Evolutionary conservation across 2,113 vertebrate species (phyloP).

Genomic region (Ifrita kowaldi): DNA sequence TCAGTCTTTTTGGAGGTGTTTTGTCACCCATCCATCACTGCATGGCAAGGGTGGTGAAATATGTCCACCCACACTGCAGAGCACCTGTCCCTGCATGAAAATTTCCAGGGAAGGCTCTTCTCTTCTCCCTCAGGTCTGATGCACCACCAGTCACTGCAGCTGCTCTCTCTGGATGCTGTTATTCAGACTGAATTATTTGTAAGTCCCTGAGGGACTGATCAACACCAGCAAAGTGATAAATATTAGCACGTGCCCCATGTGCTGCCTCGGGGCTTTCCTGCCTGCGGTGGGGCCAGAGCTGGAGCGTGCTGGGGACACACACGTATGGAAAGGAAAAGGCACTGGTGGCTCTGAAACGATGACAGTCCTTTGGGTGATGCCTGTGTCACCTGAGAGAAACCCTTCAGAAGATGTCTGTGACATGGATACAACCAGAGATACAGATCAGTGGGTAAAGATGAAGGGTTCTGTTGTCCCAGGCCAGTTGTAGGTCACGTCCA

Average conservation of each 20-base stretch:
- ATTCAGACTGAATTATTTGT: neutral
- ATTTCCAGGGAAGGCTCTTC: neutral
- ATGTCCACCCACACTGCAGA: neutral
- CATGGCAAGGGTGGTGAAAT: neutral
- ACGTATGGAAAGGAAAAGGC: accelerated
- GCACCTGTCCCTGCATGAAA: neutral
- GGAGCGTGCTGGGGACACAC: neutral
- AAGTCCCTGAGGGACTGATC: neutral
- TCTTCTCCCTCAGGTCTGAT: neutral
- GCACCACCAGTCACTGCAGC: neutral
- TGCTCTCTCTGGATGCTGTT: neutral
- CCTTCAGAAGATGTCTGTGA: neutral
- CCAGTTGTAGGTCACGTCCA: neutral
- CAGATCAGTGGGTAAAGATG: neutral
- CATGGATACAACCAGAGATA: neutral
- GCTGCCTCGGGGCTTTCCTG: neutral
- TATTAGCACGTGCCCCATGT: neutral
- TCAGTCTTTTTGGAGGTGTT: neutral
- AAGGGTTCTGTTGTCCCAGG: neutral
- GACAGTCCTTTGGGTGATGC: neutral
- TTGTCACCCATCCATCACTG: neutral
- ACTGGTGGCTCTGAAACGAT: neutral
- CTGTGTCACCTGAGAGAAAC: neutral
- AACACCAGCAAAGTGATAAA: neutral
- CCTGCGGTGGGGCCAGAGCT: neutral